Conservation (phyloP, 2,797 vertebrate genomes). For the Gymnodraco acuticeps region DNA sequence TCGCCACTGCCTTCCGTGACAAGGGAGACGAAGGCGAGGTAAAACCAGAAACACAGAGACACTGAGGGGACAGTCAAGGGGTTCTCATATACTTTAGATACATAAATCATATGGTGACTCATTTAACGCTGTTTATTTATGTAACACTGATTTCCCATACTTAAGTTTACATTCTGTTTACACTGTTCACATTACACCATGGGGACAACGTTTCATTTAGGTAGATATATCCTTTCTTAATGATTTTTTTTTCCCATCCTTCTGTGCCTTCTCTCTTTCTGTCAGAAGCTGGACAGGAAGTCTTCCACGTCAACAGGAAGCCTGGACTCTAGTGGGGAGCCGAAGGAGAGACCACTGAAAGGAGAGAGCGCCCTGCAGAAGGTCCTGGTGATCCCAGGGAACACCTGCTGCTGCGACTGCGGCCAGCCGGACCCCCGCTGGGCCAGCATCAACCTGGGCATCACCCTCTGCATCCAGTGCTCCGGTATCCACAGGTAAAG, state of each 20-base stretch:
- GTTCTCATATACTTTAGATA: not conserved
- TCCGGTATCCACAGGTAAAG: conserved; percentile 87
- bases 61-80: not conserved
- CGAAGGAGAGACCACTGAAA: conserved; percentile 91
- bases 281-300: conserved; percentile 93
- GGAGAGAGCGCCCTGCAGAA: conserved; percentile 94
- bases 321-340: conserved; percentile 91
- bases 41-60: conserved; percentile 44
- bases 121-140: conserved; percentile 1
- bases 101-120: not conserved
- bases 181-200: not conserved
- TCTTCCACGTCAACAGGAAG: conserved; percentile 93
- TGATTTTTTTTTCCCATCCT: not conserved
- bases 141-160: not conserved
- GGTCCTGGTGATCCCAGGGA: conserved; percentile 93
- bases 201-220: not conserved
- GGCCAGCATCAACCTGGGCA: conserved; percentile 99
- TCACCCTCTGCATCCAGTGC: conserved; percentile 91
- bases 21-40: conserved; percentile 94
- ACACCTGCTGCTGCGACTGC: conserved; percentile 94
- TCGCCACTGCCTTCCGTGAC: conserved; percentile 96
- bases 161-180: not conserved
- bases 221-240: not conserved
- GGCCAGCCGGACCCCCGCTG: conserved; percentile 94
- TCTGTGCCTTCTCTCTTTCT: conserved; percentile 5